Base-by-base conservation (phyloP, 2,797 vertebrate species). In the Clarias laeviceps region DNA sequence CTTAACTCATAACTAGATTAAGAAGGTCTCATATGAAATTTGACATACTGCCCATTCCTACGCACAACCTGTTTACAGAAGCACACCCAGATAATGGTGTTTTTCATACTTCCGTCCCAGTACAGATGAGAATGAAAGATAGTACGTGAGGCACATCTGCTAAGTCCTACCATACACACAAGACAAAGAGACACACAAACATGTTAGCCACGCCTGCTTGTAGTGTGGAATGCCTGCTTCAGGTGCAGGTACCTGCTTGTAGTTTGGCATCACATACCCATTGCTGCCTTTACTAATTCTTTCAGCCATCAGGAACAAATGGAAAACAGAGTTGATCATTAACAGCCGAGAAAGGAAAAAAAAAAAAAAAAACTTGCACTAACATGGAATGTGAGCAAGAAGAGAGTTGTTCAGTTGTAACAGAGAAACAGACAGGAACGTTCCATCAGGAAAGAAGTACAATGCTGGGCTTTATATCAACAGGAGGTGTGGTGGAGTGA, bases 311-410 rank as follows among this genome's bases (percentile, higher is more conserved):
- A 27, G 80, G 14, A 27, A 68, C 72, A 88, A 88, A 87, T 56
- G 27, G 54, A 85, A 86, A 76, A 24, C n/a, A 20, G n/a, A 84
- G 87, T 73, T 84, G 80, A 88, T 86, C 50, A 88, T 88, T 88
- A 84, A 82, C 84, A 84, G 84, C 73, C 9, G 57, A 81, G n/a
- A n/a, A 72, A 72, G 78, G 66, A 69, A 77, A 37, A 66, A 59
- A 82, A 17, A 50, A 56, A 74, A 77, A 83, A 72, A 72, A 29
- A 78, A 2, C 74, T 82, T 79, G 76, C 69, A 72, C 15, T 57
- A 54, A 4, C 32, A 65, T 72, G 78, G 82, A 87, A 86, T 74
- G 68, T 64, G 50, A 74, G 61, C 34, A 29, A 61, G 32, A 79
- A 82, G 54, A 78, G 66, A 82, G 84, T 66, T 40, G 62, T 77